Base-by-base conservation (phyloP, 2,888 invertebrate genomes). In the Peribatodes rhomboidaria region DNA sequence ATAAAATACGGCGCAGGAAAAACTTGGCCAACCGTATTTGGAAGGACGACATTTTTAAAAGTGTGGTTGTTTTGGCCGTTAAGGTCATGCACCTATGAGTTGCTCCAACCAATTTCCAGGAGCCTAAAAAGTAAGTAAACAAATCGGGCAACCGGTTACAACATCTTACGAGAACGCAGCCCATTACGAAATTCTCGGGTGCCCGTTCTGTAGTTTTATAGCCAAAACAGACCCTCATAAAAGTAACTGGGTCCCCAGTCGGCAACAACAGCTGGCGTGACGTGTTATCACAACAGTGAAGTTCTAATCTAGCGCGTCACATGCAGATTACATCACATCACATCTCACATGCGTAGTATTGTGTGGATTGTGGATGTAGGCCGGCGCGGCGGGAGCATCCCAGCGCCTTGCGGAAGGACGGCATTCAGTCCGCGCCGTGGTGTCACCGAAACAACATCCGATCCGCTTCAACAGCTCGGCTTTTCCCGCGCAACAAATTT, bases 341-440 rank as follows among this genome's bases (percentile, higher is more conserved):
- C 86, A 84, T 81, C 83, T 80, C 83, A 79, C 80, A 65, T 59
- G 80, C 80, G 77, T 80, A 78, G 83, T 77, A 77, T 80, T 79
- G 73, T 73, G 59, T 74, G 74, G 84, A 90, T 72, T 73, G 59
- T 73, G 74, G 83, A 90, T 87, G 85, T 90, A 90, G 91, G 90
- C 82, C 90, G 89, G 83, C 90, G 87, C 84, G 87, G 92, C 91
- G 92, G 92, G 92, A 91, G 90, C 86, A 82, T 88, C 90, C 91
- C 87, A 85, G 80, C 83, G 84, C 89, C 89, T 85, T 83, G 83
- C 89, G 89, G 87, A 90, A 90, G 88, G 88, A 83, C 86, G 82
- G 80, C 20, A 46, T 13, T 82, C 84, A 84, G 86, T 87, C 78
- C 83, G 83, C 84, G 86, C 71, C 81, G 79, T 75, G 89, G 85